Percentiles rank a stretch among this genome's conserved stretches.
Conservation (phyloP, 2,888 invertebrate species). For the Andrena flavipes region DNA sequence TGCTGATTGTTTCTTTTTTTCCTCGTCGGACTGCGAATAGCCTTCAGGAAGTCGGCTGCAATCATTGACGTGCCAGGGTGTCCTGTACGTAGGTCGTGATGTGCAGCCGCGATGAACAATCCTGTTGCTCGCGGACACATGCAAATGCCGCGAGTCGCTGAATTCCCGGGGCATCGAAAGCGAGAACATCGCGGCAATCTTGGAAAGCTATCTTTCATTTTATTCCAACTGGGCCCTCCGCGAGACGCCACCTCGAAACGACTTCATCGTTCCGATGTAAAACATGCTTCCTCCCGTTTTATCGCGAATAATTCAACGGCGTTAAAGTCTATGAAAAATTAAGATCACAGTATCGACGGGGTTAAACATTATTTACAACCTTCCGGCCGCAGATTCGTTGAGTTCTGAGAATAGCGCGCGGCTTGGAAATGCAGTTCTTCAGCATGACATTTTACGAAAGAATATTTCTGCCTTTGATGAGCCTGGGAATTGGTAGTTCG, state of each 20-base stretch:
- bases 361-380: background rate
- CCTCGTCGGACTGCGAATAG: constrained; percentile 24
- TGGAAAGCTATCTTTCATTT: constrained; percentile 22
- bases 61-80: constrained; percentile 66
- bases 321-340: background rate
- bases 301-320: background rate
- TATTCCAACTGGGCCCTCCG: background rate
- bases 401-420: background rate
- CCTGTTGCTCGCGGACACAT: constrained; percentile 44
- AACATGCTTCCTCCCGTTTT: background rate
- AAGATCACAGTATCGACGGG: constrained; percentile 2
- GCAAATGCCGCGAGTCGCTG: constrained; percentile 52
- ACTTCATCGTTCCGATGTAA: background rate
- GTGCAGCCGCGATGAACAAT: constrained; percentile 63
- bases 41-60: constrained; percentile 56
- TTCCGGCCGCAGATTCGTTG: background rate
- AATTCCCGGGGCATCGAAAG: constrained; percentile 36
- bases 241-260: background rate
- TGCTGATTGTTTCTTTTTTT: constrained; percentile 11
- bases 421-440: background rate
- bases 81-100: constrained; percentile 68
- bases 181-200: constrained; percentile 17
- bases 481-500: background rate
- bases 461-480: background rate
- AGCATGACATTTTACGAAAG: background rate